Evolutionary conservation across 1,140 invertebrate species (phyloP).

Genomic region (Anadara kagoshimensis): DNA sequence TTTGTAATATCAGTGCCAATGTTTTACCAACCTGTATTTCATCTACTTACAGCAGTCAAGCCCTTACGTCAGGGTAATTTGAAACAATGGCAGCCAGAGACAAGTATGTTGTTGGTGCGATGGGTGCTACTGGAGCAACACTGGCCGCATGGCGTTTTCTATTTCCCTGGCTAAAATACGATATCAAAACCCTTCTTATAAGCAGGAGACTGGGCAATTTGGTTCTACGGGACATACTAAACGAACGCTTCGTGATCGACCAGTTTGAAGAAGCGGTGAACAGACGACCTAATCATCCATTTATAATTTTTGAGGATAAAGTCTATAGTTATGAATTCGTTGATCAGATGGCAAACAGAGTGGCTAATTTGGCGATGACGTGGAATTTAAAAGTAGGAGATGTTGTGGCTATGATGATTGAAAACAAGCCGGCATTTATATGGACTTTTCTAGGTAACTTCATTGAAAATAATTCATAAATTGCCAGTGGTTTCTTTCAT

Average conservation of each 20-base stretch:
- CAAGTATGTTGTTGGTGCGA: constrained; percentile 7
- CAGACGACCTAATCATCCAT: constrained; percentile 34
- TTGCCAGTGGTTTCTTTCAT: too few species aligned
- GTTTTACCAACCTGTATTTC: too few species aligned
- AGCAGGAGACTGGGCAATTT: constrained; percentile 4
- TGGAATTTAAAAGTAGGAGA: constrained; percentile 46
- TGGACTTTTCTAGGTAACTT: constrained; percentile 62
- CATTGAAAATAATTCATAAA: too few species aligned
- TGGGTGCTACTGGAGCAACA: constrained; percentile 10
- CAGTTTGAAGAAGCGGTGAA: constrained; percentile 47
- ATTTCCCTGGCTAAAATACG: constrained; percentile 35
- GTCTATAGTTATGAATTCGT: constrained; percentile 51
- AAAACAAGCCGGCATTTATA: constrained; percentile 60
- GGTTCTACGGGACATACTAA: neutral
- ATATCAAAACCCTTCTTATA: constrained; percentile 13
- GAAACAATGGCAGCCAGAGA: neutral
- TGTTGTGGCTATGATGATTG: constrained; percentile 52
- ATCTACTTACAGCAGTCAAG: too few species aligned
- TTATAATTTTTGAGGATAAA: constrained; percentile 55
- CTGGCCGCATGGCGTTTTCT: constrained; percentile 17
- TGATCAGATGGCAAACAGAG: constrained; percentile 50
- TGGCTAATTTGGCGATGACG: constrained; percentile 40
- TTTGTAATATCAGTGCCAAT: too few species aligned
- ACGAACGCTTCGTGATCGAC: constrained; percentile 46
- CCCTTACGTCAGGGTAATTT: too few species aligned